Evolutionary conservation across 2,113 vertebrate species (phyloP), one percentile per base, ranked within the genome.

Genomic region (Astatoreochromis straeleni): DNA sequence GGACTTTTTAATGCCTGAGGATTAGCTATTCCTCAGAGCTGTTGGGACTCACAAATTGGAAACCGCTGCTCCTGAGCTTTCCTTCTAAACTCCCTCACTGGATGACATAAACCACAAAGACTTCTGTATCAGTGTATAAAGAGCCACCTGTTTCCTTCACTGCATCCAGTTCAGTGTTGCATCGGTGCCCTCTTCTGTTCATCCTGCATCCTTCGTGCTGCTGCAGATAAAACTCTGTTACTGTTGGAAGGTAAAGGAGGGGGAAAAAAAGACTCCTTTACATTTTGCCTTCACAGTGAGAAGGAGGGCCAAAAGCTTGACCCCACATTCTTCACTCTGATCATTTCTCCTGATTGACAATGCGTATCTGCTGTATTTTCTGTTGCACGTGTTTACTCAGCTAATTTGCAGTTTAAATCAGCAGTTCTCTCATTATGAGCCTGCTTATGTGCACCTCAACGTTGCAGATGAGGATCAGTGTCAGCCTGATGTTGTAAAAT

Each of bases 161-260:
- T 55, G 40, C 5, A 9, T n/a, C 13, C 16, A 81, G 21, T 26
- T 80, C 3, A 9, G 24, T 81, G 63, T 17, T 33, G n/a, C 79
- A 19, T 54, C 45, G 5, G 19, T 54, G 70, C 31, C 60, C 85
- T 40, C 60, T 45, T 19, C 53, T 84, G 60, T 33, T 38, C 47
- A 40, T 35, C 12, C 11, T 2, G 4, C 16, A 31, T 7, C 21
- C 7, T 58, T 10, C 14, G 0, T n/a, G 68, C 68, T 0, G 40
- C 24, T 47, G 40, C 40, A 47, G 6, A 40, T 0, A 38, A 5
- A 24, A 1, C 17, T 49, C 3, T 0, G 29, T 0, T 45, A 21
- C 16, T 11, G n/a, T 38, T 5, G 4, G 3, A 19, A 60, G 24
- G 7, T 78, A 58, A 38, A 45, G 1, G 21, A 45, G 38, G 24